phyloP scores from a whole-genome alignment of 2,888 invertebrate species.

The Epicampocera succincta region DNA sequence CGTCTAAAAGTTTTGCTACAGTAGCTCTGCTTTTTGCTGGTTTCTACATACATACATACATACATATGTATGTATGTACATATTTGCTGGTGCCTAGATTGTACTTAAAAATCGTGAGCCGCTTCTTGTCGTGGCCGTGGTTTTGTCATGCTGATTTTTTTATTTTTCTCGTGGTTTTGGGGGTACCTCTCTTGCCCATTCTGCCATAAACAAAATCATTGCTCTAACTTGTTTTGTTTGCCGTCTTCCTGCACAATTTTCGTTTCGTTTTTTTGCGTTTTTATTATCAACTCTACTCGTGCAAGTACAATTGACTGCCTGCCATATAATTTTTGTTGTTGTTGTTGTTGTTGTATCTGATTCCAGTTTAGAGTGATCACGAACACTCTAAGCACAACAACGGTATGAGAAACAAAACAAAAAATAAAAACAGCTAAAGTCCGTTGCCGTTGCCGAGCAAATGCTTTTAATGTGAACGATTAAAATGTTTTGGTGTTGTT shows the following conservation, averaged over 20 bases:
- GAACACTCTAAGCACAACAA: conserved; percentile 63
- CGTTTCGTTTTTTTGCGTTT: conserved; percentile 38
- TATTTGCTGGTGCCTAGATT: conserved; percentile 15
- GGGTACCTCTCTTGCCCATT: conserved; percentile 62
- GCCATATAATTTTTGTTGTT: conserved; percentile 41
- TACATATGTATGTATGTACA: too few species aligned
- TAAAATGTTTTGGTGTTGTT: conserved; percentile 47
- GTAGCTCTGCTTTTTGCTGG: conserved; percentile 40
- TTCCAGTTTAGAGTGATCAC: conserved; percentile 69
- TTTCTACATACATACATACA: conserved; percentile 31
- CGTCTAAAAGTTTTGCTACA: conserved; percentile 60
- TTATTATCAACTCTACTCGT: conserved; percentile 60
- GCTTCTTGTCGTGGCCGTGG: conserved; percentile 53
- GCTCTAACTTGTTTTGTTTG: conserved; percentile 68
- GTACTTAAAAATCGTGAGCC: conserved; percentile 65
- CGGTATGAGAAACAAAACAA: conserved; percentile 50
- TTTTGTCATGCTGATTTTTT: conserved; percentile 16
- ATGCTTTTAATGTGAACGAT: conserved; percentile 54
- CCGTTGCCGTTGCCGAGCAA: conserved; percentile 70
- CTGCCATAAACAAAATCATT: conserved; percentile 51
- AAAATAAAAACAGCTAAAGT: conserved; percentile 59
- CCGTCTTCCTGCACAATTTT: conserved; percentile 65
- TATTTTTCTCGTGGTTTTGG: conserved; percentile 41
- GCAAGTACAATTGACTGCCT: conserved; percentile 60
- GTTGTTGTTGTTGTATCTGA: conserved; percentile 50